phyloP scores from a whole-genome alignment of 2,113 vertebrate species.

The Camelus bactrianus region DNA sequence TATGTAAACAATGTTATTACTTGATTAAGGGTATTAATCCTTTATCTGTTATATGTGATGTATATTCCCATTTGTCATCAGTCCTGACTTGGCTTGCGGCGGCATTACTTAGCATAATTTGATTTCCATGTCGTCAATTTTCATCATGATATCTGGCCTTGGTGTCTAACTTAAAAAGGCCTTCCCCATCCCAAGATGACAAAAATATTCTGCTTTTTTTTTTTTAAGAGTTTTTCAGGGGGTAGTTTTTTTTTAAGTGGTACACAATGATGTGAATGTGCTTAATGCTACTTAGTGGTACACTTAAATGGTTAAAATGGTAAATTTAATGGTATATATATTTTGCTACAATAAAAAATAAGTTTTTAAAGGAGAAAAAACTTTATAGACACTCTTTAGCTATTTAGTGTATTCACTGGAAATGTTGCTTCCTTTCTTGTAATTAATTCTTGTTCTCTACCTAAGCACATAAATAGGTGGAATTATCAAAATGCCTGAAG shows the following conservation, averaged over 20 bases:
- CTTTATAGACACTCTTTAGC: neutral
- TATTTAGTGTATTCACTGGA: slow-evolving; percentile 5
- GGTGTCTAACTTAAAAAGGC: slow-evolving; percentile 10
- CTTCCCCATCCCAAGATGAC: neutral
- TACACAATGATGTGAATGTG: neutral
- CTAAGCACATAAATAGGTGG: neutral
- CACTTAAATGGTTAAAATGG: slow-evolving; percentile 34
- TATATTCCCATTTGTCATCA: neutral
- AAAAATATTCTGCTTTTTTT: slow-evolving; percentile 4
- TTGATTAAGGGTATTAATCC: slow-evolving; percentile 9
- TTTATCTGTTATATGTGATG: neutral
- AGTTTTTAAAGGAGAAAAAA: neutral
- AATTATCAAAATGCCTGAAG: neutral
- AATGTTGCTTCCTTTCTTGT: slow-evolving; percentile 43
- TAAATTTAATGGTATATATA: slow-evolving; percentile 10
- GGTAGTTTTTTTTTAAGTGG: neutral
- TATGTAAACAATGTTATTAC: slow-evolving; percentile 17
- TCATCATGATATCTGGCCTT: neutral
- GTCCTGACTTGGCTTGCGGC: neutral
- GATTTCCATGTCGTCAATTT: slow-evolving; percentile 9
- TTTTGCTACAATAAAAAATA: slow-evolving; percentile 34
- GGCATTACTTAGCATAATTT: slow-evolving; percentile 19
- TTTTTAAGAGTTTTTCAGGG: slow-evolving; percentile 36
- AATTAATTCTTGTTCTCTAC: neutral
- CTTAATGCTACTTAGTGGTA: slow-evolving; percentile 33